Conservation (phyloP, 2,888 invertebrate genomes). For the Deroplatys truncata region DNA sequence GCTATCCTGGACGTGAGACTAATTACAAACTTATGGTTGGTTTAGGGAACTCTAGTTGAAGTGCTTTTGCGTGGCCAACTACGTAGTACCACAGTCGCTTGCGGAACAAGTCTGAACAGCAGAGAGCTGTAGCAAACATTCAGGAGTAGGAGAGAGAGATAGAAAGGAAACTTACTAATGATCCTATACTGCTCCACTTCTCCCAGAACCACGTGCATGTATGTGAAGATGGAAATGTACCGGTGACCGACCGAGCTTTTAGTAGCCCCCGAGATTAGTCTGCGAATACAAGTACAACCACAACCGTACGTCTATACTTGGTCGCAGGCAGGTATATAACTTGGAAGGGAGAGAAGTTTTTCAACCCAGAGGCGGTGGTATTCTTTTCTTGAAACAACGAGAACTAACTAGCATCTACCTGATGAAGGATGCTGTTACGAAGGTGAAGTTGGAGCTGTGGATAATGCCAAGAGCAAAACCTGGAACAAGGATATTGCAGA, state of each 20-base stretch:
- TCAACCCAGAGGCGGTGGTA: neutral
- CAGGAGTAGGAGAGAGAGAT: neutral
- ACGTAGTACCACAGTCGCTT: neutral
- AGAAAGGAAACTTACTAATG: conserved; percentile 13
- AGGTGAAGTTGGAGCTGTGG: neutral
- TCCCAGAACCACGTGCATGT: neutral
- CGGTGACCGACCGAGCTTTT: neutral
- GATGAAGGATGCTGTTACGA: neutral
- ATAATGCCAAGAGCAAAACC: neutral
- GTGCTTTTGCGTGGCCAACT: conserved; percentile 2
- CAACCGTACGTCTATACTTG: neutral
- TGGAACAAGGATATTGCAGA: neutral
- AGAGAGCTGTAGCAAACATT: neutral
- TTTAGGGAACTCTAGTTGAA: conserved; percentile 4
- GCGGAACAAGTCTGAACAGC: conserved; percentile 4
- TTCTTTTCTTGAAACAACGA: neutral
- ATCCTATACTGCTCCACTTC: neutral
- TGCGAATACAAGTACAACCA: neutral
- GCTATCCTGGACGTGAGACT: neutral
- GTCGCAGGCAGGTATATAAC: neutral
- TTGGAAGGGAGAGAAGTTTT: neutral
- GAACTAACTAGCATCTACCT: neutral
- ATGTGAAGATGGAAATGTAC: conserved; percentile 12
- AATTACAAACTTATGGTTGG: conserved; percentile 16
- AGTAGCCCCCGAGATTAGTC: neutral